Evolutionary conservation across 2,113 vertebrate species (phyloP), one percentile per base, ranked within the genome.

Genomic region (Bubo blakistoni): DNA sequence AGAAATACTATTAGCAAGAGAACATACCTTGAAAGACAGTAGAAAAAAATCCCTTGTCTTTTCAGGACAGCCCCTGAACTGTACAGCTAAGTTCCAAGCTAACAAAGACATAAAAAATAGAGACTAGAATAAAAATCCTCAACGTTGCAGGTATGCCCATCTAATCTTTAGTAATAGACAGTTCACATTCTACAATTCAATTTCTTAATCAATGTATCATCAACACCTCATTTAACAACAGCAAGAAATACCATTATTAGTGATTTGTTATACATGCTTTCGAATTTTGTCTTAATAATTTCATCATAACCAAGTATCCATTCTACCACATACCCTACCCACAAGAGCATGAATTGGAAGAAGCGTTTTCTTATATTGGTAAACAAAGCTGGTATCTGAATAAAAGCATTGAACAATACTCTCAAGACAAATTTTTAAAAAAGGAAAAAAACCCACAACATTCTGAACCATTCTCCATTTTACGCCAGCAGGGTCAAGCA

Each of bases 61-160:
- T 88, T 96, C 94, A 92, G 97, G 98, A 42, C 96, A 97, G 84
- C 76, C 97, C 86, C 98, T 96, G 58, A 97, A 98, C 88, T 98
- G 98, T 86, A 99, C 96, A 88, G 98, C 99, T 44, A 98, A 97
- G 93, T 99, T 99, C 99, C 99, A 99, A 85, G 99, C 99, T 99
- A 94, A 88, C 42, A 97, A 92, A 96, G 90, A 91, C 51, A 97
- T 4, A 49, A 92, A 30, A 93, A 76, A 90, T 46, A 29, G 65
- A 90, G 18, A 73, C 6, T 47, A 91, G 34, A 89, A 83, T 90
- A 74, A 96, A 96, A 88, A 92, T 63, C 21, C 94, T 74, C 66
- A 49, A 7, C 9, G 16, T 72, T 79, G 77, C 18, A 22, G 25
- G 38, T 51, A 6, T 81, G 59, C 21, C n/a, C 80, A 69, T 59